These are phyloP conservation scores for Drosophila anomalata DNA, from an alignment of 2,888 invertebrate species.

Conservation along the genomic window DNA sequence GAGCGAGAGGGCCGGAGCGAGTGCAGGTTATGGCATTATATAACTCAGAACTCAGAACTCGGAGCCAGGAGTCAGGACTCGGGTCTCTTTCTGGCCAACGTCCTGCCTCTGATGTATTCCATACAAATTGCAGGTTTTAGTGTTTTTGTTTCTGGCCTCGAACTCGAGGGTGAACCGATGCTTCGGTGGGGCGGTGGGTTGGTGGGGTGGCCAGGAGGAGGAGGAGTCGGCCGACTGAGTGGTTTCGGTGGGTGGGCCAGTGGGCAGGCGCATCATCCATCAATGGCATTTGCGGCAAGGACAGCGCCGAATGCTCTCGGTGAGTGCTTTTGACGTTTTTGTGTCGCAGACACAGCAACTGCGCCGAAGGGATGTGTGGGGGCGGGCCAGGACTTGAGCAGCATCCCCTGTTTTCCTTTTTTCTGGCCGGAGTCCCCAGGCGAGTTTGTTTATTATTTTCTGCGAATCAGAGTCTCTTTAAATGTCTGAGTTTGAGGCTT, in stretches of 20 bases:
- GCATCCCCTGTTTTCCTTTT: slow-evolving; percentile 5
- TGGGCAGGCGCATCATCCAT: slow-evolving; percentile 76
- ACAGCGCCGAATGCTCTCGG: slow-evolving; percentile 56
- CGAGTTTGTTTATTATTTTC: slow-evolving; percentile 61
- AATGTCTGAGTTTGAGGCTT: too few relatives aligned
- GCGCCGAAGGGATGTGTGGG: slow-evolving; percentile 10
- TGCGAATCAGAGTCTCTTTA: slow-evolving; percentile 31
- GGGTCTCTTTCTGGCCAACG: slow-evolving; percentile 66
- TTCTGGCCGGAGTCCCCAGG: slow-evolving; percentile 31
- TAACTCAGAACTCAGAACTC: slow-evolving; percentile 59
- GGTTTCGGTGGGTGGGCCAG: slow-evolving; percentile 10
- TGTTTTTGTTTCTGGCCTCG: slow-evolving; percentile 68
- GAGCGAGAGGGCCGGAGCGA: slow-evolving; percentile 46
- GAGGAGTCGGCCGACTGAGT: slow-evolving; percentile 39
- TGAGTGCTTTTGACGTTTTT: slow-evolving; percentile 81
- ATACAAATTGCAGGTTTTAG: slow-evolving; percentile 78
- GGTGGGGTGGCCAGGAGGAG: slow-evolving; percentile 24
- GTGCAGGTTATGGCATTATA: slow-evolving; percentile 78
- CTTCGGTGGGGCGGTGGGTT: not conserved
- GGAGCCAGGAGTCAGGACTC: slow-evolving; percentile 40
- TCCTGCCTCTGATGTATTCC: slow-evolving; percentile 69
- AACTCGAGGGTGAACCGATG: slow-evolving; percentile 18
- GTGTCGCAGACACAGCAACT: slow-evolving; percentile 71
- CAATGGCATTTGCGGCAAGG: slow-evolving; percentile 80
- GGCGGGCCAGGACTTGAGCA: slow-evolving; percentile 37